Base-by-base conservation (phyloP, 1,140 invertebrate genomes). In the Melitaea cinxia region DNA sequence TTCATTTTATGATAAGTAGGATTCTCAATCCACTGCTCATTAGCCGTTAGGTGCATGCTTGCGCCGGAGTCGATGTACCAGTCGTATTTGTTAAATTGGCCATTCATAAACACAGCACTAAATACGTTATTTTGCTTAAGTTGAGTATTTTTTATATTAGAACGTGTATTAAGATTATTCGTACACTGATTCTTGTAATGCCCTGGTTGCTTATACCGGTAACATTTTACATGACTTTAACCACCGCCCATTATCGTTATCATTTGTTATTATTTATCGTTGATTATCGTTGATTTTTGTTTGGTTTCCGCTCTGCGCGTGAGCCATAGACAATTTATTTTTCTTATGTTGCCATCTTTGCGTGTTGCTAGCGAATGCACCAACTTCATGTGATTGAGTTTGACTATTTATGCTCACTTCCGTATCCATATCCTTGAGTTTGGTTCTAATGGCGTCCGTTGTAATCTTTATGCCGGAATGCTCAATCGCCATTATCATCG, bases 41-140 rank as follows among this genome's bases (percentile, higher is more conserved):
- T 50, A 23, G 24, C 14, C 10, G 45, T 54, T 53, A 72, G 56
- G 26, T 68, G 61, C 19, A 14, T 30, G 24, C 70, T 72, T 39
- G 70, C 70, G 0, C 65, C 70, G 2, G 55, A 60, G 53, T 68
- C 70, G 10, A 72, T 33, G 15, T 68, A 72, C 65, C 61, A 68
- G 26, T 62, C 67, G 10, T 23, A 30, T 19, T 58, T 37, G 23
- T 56, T 14, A 37, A 63, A 53, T 12, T 26, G 52, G 42, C 52
- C 52, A 23, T 19, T 68, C 12, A 72, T 35, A 14, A 72, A 72
- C 19, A 72, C 49, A 12, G 61, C 70, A 54, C 52, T 72, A 58
- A 72, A 72, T 7, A 53, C 65, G 14, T 63, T 66, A 15, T 3
- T 49, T 42, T 56, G 26, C 7, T 28, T 28, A 28, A 3, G 26